A percentile compares a stretch with the other conserved stretches of the same genome.
Conservation (phyloP, 1,140 invertebrate genomes). For the Dendrolimus punctatus region DNA sequence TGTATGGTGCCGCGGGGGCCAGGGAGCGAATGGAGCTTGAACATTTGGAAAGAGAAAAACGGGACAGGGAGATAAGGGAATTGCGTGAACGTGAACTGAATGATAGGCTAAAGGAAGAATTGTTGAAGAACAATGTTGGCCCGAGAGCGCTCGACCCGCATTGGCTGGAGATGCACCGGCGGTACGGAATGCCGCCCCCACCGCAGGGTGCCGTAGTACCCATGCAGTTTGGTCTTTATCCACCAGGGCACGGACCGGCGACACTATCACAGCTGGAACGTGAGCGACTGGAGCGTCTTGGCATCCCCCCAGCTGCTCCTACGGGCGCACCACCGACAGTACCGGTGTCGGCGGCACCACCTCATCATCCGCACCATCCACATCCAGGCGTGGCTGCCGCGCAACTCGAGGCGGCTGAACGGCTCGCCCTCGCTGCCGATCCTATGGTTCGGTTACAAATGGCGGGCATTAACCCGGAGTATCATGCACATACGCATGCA, state of each 20-base stretch:
- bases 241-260: conserved; percentile 75
- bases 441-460: conserved; percentile 84
- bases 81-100: conserved; percentile 88
- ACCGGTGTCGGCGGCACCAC: conserved; percentile 54
- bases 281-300: conserved; percentile 87
- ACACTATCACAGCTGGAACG: conserved; percentile 88
- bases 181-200: conserved; percentile 66
- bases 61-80: conserved; percentile 88
- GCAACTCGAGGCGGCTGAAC: conserved; percentile 72
- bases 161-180: conserved; percentile 91
- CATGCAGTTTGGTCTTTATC: conserved; percentile 74
- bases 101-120: conserved; percentile 85
- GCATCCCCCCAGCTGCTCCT: conserved; percentile 75
- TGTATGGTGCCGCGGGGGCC: conserved; percentile 83
- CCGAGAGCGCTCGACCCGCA: conserved; percentile 85
- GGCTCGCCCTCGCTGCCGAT: conserved; percentile 62
- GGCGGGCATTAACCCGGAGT: conserved; percentile 86
- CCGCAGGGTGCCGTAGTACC: conserved; percentile 71
- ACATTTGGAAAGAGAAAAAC: conserved; percentile 86
- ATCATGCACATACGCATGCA: conserved; percentile 87
- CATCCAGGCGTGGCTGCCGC: conserved; percentile 74
- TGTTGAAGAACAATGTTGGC: conserved; percentile 82
- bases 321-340: conserved; percentile 62
- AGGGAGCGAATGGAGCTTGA: conserved; percentile 87
- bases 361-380: conserved; percentile 57